Conservation (phyloP, 2,113 vertebrate genomes). For the Tricholaema leucomelas region DNA sequence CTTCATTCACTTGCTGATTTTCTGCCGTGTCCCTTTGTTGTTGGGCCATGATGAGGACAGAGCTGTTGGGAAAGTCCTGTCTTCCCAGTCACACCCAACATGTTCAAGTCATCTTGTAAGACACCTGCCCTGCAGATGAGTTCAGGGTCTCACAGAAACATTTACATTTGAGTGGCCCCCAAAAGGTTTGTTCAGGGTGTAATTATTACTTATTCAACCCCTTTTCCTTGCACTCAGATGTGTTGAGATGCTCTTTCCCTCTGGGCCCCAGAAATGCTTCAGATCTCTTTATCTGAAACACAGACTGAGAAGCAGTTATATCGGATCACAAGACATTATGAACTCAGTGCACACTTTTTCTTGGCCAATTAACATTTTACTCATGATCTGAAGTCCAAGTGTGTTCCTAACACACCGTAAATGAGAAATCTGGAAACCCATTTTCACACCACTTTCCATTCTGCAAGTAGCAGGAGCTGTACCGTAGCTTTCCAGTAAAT, state of each 20-base stretch:
- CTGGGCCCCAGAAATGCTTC: background rate
- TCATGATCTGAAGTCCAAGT: background rate
- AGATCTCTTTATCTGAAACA: background rate
- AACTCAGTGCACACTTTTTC: background rate
- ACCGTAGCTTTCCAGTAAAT: background rate
- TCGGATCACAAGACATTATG: background rate
- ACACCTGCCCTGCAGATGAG: background rate
- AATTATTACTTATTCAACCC: background rate
- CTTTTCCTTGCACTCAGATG: background rate
- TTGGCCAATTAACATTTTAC: conserved; percentile 16
- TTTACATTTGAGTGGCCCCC: background rate
- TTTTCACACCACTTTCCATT: conserved; percentile 25
- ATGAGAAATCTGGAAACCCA: conserved; percentile 6
- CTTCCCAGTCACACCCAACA: background rate
- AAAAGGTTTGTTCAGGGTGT: background rate
- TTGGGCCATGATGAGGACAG: background rate
- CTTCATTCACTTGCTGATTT: background rate
- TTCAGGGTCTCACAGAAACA: background rate
- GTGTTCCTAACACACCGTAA: background rate
- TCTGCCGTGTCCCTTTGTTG: background rate
- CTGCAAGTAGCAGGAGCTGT: background rate
- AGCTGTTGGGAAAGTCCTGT: background rate
- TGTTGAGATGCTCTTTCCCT: background rate
- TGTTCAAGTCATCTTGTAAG: background rate
- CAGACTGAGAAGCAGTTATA: background rate